Percentiles rank a stretch among this genome's conserved stretches.
phyloP scores from a whole-genome alignment of 2,113 vertebrate species.

The Bothrops jararaca region DNA sequence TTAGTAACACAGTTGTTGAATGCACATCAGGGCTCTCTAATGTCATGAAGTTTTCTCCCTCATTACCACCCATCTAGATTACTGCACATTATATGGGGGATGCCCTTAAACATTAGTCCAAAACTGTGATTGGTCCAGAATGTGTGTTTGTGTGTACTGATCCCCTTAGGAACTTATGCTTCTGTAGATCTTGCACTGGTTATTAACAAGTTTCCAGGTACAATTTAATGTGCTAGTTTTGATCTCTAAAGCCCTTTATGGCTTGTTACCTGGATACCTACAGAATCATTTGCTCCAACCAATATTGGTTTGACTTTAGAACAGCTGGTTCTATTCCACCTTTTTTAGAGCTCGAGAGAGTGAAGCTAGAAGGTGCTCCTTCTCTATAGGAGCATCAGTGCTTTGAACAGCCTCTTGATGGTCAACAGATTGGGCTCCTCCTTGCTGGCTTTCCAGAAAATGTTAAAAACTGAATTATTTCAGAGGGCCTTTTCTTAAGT shows the following conservation, averaged over 20 bases:
- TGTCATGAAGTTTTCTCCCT: neutral
- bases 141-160: neutral
- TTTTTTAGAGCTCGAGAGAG: neutral
- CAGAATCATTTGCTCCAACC: neutral
- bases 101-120: neutral
- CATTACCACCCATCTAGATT: neutral
- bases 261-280: neutral
- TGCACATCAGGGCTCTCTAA: neutral
- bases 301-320: neutral
- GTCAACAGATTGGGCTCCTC: neutral
- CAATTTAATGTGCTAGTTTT: neutral
- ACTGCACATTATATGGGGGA: neutral
- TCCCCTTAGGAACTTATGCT: neutral
- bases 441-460: neutral
- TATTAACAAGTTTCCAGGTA: neutral
- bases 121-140: neutral
- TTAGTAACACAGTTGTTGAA: neutral
- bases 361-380: neutral
- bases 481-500: neutral
- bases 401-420: neutral
- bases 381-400: neutral
- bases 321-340: neutral
- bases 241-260: neutral
- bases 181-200: neutral
- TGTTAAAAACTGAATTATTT: neutral